Conservation (phyloP, 2,888 invertebrate species). For the Eutolmus rufibarbis region DNA sequence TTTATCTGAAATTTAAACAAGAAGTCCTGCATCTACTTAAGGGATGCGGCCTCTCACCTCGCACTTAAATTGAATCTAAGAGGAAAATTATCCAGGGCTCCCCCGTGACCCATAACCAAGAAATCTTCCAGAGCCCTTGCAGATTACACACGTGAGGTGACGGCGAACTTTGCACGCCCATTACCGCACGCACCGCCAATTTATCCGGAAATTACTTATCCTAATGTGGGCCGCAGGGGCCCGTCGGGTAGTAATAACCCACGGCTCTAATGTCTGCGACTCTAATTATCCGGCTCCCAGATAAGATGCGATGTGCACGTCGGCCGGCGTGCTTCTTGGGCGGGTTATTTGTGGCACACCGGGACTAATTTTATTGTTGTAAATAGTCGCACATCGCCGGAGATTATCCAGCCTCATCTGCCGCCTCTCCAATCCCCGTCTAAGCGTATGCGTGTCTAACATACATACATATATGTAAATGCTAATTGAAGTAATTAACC, state of each 20-base stretch:
- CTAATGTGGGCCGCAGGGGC: slow-evolving; percentile 39
- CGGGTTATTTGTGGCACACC: slow-evolving; percentile 42
- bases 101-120: slow-evolving; percentile 43
- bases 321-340: background rate
- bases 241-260: slow-evolving; percentile 40
- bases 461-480: slow-evolving; percentile 43
- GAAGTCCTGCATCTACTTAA: slow-evolving; percentile 41
- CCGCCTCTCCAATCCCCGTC: background rate
- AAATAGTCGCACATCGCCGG: slow-evolving; percentile 7
- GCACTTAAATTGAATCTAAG: slow-evolving; percentile 43
- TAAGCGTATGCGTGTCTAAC: slow-evolving; percentile 18
- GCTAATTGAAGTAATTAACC: slow-evolving; percentile 48
- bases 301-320: slow-evolving; percentile 31
- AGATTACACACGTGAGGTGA: slow-evolving; percentile 26
- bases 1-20: slow-evolving; percentile 39
- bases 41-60: slow-evolving; percentile 26
- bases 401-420: background rate
- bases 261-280: slow-evolving; percentile 37
- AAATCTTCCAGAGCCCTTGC: slow-evolving; percentile 8
- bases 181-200: slow-evolving; percentile 30
- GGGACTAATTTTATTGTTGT: slow-evolving; percentile 44
- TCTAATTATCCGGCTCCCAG: slow-evolving; percentile 42
- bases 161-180: background rate
- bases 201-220: slow-evolving; percentile 31
- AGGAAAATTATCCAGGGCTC: slow-evolving; percentile 41